Base-by-base conservation (phyloP, 2,888 invertebrate genomes). In the Pyrgus malvae region DNA sequence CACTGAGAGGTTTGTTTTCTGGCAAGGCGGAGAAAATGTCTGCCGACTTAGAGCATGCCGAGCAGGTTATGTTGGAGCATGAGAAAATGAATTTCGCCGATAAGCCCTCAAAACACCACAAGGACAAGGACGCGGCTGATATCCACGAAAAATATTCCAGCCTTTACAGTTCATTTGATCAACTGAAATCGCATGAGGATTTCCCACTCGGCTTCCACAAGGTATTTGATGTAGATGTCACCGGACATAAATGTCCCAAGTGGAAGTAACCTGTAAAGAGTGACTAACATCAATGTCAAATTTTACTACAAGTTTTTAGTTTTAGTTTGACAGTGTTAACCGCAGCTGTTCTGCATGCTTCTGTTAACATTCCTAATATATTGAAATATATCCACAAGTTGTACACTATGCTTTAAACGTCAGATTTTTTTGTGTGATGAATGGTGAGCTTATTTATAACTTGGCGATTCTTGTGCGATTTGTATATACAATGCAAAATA, bases 1-100 rank as follows among this genome's bases (percentile, higher is more conserved):
- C 68, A 86, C 69, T 85, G 80, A 83, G 78, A 80, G 84, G 83
- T 88, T 83, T 89, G 78, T 88, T 90, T 88, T 86, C 81, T 83
- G 83, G 83, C 64, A 90, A 88, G 87, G 90, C 90, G 80, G 88
- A 87, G 87, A 73, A 78, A 76, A 81, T 89, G 87, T 78, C 88
- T 76, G 85, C 79, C 74, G 89, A 88, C 75, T 83, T 90, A 88
- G 85, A 76, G 77, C 88, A 87, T 78, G 89, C 89, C 44, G 88
- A 88, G 82, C 85, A 90, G 87, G 86, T 89, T 83, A 88, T 90
- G 89, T 84, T 79, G 82, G 84, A 78, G 76, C 89, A 90, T 70
- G 89, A 89, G 70, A 87, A 85, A 78, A 78, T 80, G 62, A 70
- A 86, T 78, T 83, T 84, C 75, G 76, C 73, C 51, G 81, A 80